A percentile compares a stretch with the other conserved stretches of the same genome.
Evolutionary conservation across 2,113 vertebrate genomes (phyloP).

Genomic region (Aptenodytes patagonicus): DNA sequence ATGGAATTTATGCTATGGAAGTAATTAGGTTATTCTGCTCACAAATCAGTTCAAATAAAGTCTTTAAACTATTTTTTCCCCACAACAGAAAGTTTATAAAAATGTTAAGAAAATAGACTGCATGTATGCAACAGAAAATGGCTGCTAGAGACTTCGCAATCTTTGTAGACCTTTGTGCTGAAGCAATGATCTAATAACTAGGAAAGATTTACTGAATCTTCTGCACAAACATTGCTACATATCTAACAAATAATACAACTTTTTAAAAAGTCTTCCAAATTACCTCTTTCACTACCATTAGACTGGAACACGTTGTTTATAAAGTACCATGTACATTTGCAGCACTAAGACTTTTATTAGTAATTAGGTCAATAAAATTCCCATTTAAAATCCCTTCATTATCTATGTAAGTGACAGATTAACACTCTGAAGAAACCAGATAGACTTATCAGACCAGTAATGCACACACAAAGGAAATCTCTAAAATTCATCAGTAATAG

Average conservation of each 20-base stretch:
- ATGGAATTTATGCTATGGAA: background rate
- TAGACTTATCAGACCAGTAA: background rate
- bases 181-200: background rate
- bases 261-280: background rate
- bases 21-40: background rate
- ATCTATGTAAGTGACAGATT: background rate
- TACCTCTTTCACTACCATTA: background rate
- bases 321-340: background rate
- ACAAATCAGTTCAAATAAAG: background rate
- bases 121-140: background rate
- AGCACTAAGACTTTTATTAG: background rate
- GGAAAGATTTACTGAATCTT: background rate
- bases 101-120: background rate
- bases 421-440: background rate
- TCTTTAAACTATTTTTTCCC: background rate
- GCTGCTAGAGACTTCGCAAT: background rate
- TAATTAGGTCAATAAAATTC: constrained; percentile 29
- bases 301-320: background rate
- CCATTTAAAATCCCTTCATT: background rate
- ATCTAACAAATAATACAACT: background rate
- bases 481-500: background rate
- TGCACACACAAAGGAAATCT: background rate
- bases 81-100: background rate
- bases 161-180: background rate
- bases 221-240: background rate